These are phyloP conservation scores for Polymixis flavicincta DNA, from an alignment of 2,888 invertebrate genomes.

Conservation along the genomic window DNA sequence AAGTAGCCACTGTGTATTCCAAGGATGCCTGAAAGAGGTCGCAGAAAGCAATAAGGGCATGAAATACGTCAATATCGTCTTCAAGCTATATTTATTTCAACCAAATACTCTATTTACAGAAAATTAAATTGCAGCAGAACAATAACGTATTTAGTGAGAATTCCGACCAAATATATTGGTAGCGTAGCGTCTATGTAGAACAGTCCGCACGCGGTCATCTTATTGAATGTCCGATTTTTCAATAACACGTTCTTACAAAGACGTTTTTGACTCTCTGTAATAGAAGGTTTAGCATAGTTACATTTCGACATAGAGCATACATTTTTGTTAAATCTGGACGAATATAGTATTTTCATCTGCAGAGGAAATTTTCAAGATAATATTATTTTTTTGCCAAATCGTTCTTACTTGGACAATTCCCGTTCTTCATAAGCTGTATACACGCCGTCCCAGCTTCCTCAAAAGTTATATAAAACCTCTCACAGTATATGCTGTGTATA, in stretches of 20 bases:
- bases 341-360: no score
- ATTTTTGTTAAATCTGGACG: not conserved
- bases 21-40: accelerated
- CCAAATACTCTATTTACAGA: not conserved
- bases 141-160: conserved; percentile 1
- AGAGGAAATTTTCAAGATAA: no score
- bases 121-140: not conserved
- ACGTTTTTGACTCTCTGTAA: conserved; percentile 18
- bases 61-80: no score
- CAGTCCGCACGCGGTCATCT: conserved; percentile 11
- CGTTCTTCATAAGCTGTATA: conserved; percentile 11
- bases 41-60: no score
- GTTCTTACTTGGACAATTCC: conserved; percentile 21
- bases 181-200: conserved; percentile 17
- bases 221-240: conserved; percentile 6
- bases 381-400: no score
- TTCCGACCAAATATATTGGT: not conserved
- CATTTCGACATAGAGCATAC: no score
- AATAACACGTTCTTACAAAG: conserved; percentile 11
- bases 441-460: conserved; percentile 32
- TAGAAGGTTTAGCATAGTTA: not conserved
- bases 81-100: no score
- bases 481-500: conserved; percentile 9
- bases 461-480: conserved; percentile 28
- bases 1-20: no score